These are phyloP conservation scores for Ypsolopha sequella DNA, from an alignment of 2,888 invertebrate genomes.

Conservation along the genomic window DNA sequence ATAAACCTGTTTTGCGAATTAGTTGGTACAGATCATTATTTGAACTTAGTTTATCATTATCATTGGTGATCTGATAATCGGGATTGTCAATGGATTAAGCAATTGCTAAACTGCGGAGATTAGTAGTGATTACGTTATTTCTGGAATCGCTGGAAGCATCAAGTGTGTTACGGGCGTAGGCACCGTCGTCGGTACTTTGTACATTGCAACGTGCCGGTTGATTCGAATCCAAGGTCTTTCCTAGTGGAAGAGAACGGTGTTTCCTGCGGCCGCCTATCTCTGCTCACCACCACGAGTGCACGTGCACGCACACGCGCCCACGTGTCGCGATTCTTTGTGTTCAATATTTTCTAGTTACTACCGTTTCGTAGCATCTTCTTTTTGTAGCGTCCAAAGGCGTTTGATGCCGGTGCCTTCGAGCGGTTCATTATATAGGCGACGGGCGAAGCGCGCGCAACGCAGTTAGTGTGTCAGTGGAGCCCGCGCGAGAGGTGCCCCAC, in stretches of 20 bases:
- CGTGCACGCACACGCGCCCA: slow-evolving; percentile 61
- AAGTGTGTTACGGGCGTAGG: slow-evolving; percentile 2
- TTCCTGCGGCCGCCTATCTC: slow-evolving; percentile 70
- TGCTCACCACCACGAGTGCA: slow-evolving; percentile 56
- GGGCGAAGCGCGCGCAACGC: slow-evolving; percentile 60
- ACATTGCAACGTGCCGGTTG: slow-evolving; percentile 59
- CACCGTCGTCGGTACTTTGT: neutral
- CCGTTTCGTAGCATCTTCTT: slow-evolving; percentile 64
- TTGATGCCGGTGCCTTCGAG: slow-evolving; percentile 54
- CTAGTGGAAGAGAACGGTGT: slow-evolving; percentile 72
- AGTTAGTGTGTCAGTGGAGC: slow-evolving; percentile 68
- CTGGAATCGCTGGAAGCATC: neutral
- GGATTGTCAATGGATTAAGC: too few relatives aligned
- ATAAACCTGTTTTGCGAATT: slow-evolving; percentile 43
- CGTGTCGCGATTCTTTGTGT: slow-evolving; percentile 63
- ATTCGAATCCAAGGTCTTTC: slow-evolving; percentile 71
- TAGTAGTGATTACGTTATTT: neutral
- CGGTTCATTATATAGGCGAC: slow-evolving; percentile 66
- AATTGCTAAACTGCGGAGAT: neutral
- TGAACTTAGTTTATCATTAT: neutral
- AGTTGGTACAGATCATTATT: neutral
- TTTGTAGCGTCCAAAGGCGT: slow-evolving; percentile 59
- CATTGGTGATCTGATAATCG: neutral
- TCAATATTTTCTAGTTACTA: slow-evolving; percentile 58
- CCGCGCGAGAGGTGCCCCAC: slow-evolving; percentile 66